Evolutionary conservation across 2,797 vertebrate genomes (phyloP).

Genomic region (Vultur gryphus): DNA sequence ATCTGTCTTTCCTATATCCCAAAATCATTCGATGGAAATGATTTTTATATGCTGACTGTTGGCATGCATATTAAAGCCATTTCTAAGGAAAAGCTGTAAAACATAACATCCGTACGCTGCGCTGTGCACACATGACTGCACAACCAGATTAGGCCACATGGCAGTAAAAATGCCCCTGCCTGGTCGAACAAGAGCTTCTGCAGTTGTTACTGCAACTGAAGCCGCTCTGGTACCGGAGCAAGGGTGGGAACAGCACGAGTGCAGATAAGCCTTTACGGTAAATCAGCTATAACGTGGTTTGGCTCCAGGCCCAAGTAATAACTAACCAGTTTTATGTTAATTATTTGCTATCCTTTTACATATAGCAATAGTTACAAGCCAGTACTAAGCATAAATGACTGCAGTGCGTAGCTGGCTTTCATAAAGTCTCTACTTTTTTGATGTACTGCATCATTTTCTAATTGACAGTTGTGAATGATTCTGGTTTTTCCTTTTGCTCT

Average conservation of each 20-base stretch:
- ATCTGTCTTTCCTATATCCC: background rate
- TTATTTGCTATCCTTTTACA: slow-evolving; percentile 31
- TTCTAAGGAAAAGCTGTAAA: slow-evolving; percentile 36
- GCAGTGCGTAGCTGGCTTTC: background rate
- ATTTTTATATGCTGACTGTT: slow-evolving; percentile 30
- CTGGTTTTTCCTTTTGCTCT: background rate
- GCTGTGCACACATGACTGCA: slow-evolving; percentile 12
- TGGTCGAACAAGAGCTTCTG: background rate
- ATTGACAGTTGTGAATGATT: background rate
- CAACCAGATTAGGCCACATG: background rate
- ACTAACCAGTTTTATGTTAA: slow-evolving; percentile 57
- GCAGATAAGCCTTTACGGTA: slow-evolving; percentile 16
- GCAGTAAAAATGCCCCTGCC: slow-evolving; percentile 14
- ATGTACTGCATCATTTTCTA: background rate
- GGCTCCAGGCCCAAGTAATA: slow-evolving; percentile 23
- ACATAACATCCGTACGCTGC: background rate
- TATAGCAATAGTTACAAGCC: background rate
- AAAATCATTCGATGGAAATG: background rate
- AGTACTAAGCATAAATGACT: background rate
- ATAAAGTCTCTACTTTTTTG: background rate
- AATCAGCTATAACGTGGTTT: slow-evolving; percentile 21
- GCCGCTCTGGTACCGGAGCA: background rate
- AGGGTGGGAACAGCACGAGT: background rate
- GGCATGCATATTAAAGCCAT: slow-evolving; percentile 12
- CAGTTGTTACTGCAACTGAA: background rate